These are phyloP conservation scores for Meghimatium bilineatum DNA, from an alignment of 2,888 invertebrate genomes.

Conservation along the genomic window DNA sequence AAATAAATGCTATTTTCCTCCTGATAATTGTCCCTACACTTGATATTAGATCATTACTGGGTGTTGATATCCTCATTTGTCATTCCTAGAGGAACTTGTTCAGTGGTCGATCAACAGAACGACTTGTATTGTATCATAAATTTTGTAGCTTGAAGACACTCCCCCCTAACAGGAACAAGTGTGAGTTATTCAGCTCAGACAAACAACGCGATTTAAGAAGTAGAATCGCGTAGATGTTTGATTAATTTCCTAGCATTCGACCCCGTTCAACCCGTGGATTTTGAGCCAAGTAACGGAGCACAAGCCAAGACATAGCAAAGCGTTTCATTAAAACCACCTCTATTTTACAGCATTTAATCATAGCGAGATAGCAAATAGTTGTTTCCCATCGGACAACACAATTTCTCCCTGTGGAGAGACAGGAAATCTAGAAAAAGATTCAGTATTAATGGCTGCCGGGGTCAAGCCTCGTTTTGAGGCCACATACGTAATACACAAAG, in stretches of 20 bases:
- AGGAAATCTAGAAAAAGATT: slow-evolving; percentile 52
- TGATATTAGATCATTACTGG: background rate
- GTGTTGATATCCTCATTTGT: background rate
- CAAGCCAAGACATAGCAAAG: slow-evolving; percentile 1
- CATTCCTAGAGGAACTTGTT: background rate
- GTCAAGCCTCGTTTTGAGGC: slow-evolving; percentile 48
- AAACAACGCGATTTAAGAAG: slow-evolving; percentile 32
- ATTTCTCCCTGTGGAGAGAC: slow-evolving; percentile 48
- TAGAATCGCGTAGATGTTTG: slow-evolving; percentile 19
- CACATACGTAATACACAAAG: slow-evolving; percentile 55
- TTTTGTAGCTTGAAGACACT: background rate
- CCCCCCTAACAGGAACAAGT: background rate
- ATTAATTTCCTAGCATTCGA: slow-evolving; percentile 31
- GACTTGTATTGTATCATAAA: slow-evolving; percentile 1
- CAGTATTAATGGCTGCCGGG: slow-evolving; percentile 53
- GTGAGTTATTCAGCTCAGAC: background rate
- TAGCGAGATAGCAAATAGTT: slow-evolving; percentile 37
- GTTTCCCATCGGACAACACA: slow-evolving; percentile 46
- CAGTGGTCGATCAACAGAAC: background rate
- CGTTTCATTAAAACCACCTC: slow-evolving; percentile 20
- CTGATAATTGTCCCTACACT: too few species aligned
- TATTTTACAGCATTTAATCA: slow-evolving; percentile 47
- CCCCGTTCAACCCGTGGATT: slow-evolving; percentile 17
- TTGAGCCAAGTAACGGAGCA: slow-evolving; percentile 5
- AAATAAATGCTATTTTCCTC: background rate